Base-by-base conservation (phyloP, 2,888 invertebrate genomes). In the Drosophila histrio region DNA sequence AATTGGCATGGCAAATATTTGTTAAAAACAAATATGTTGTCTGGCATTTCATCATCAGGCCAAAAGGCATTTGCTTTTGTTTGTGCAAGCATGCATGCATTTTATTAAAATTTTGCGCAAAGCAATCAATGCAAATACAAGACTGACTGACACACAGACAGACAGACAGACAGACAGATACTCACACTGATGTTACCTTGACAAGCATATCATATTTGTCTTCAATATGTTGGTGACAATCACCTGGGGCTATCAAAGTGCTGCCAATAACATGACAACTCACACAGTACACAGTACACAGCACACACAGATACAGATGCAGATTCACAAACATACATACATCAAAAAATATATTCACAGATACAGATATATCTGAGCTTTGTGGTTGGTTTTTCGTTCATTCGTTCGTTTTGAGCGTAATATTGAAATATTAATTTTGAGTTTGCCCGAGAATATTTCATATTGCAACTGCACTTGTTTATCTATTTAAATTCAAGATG, bases 341-440 rank as follows among this genome's bases (percentile, higher is more conserved):
- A n/a, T n/a, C n/a, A n/a, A n/a, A 22, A 22, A 11, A 44, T 26
- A 26, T 9, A 28, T 26, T n/a, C 26, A 2, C 2, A 9, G 5
- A 22, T 41, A 24, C 22, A 47, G 15, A 46, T 8, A 61, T 30
- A 60, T 61, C 57, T 64, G 52, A 59, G 58, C 71, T 79, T 70
- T 79, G 68, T 74, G 68, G 67, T 57, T 67, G 66, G 26, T 68
- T 71, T 71, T 67, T 59, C 57, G 15, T 50, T 57, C 50, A 43
- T 53, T 65, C 52, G 50, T 44, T 44, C 58, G 47, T 61, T 74
- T 70, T 53, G 43, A 60, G 62, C 64, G 61, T 62, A 53, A 72
- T 81, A 75, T 84, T 67, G 72, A 78, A 84, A 84, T 84, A 80
- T 80, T 80, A 81, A 81, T 80, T 81, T 81, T 52, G 72, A 66